A percentile compares a stretch with the other conserved stretches of the same genome.
These are phyloP conservation scores for Diadophis punctatus DNA, from an alignment of 2,113 vertebrate species.

Conservation along the genomic window DNA sequence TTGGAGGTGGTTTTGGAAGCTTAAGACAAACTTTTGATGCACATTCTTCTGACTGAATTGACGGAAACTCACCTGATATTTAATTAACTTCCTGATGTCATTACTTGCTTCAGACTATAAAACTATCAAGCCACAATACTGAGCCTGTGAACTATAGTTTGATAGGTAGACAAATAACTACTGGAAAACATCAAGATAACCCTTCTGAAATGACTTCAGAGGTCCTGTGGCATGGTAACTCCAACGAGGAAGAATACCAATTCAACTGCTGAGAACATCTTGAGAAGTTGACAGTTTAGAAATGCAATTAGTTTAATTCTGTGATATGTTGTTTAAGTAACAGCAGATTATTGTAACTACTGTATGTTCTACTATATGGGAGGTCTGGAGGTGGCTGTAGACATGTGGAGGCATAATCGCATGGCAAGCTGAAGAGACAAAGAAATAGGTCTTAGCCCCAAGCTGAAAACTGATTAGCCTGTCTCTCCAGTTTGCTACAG, in stretches of 20 bases:
- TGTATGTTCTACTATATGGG: conserved; percentile 3
- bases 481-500: background rate
- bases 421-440: background rate
- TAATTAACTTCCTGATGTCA: background rate
- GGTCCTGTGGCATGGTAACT: background rate
- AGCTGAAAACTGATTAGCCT: conserved; percentile 24
- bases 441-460: conserved; percentile 16
- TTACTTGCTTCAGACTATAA: background rate
- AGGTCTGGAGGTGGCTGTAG: conserved; percentile 1
- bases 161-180: background rate
- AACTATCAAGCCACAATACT: background rate
- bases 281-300: conserved; percentile 8
- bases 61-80: background rate
- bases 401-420: background rate
- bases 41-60: background rate
- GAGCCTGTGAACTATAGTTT: background rate
- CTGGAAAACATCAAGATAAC: background rate
- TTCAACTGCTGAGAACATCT: conserved; percentile 1
- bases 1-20: background rate
- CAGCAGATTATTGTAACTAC: background rate
- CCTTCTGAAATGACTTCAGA: background rate
- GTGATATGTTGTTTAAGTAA: background rate
- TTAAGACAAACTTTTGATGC: background rate
- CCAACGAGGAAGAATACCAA: background rate
- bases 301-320: conserved; percentile 7